These are phyloP conservation scores for Hymenochirus boettgeri DNA, from an alignment of 2,113 vertebrate species.

Conservation along the genomic window DNA sequence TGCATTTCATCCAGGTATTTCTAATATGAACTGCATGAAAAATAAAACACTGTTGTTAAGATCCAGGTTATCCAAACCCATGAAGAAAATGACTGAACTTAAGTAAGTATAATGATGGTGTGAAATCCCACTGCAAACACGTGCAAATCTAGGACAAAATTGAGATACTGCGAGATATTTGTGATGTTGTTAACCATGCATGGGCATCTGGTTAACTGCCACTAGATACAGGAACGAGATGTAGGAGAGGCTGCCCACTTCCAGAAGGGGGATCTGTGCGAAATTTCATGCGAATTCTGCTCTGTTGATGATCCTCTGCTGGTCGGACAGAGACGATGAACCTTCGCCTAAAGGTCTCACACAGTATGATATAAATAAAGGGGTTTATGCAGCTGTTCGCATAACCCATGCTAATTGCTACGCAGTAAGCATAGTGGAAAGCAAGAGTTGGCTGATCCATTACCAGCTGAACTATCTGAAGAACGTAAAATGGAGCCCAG, in stretches of 20 bases:
- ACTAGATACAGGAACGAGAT: slow-evolving; percentile 30
- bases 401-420: slow-evolving; percentile 53
- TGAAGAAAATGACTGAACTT: too few species aligned
- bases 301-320: slow-evolving; percentile 41
- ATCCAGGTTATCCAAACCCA: too few species aligned
- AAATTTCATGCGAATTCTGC: slow-evolving; percentile 22
- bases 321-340: slow-evolving; percentile 49
- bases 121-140: neutral
- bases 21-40: too few species aligned
- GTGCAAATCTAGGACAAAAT: neutral
- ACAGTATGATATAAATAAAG: slow-evolving; percentile 54
- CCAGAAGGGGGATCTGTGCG: neutral
- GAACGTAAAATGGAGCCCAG: slow-evolving; percentile 53
- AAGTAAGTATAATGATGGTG: neutral
- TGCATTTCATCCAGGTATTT: neutral
- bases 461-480: slow-evolving; percentile 50
- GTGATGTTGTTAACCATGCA: neutral
- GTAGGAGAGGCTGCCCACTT: slow-evolving; percentile 41
- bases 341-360: slow-evolving; percentile 45
- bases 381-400: slow-evolving; percentile 57
- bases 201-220: slow-evolving; percentile 17
- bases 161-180: neutral
- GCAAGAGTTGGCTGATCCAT: slow-evolving; percentile 45
- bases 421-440: slow-evolving; percentile 49
- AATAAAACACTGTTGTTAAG: too few species aligned